These are phyloP conservation scores for Metopolophium dirhodum DNA, from an alignment of 1,140 invertebrate species.

Conservation along the genomic window DNA sequence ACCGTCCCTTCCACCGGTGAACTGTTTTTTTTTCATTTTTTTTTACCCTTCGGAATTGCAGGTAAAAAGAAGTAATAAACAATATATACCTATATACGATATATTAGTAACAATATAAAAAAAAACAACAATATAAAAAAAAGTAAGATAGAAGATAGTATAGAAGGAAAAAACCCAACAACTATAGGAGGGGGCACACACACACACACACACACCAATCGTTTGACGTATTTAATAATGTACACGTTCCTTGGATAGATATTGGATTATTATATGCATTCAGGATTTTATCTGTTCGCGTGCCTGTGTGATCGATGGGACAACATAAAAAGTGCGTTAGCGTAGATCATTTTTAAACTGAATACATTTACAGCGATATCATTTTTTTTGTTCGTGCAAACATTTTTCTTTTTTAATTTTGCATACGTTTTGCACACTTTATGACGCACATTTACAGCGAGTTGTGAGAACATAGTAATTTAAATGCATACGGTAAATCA, in stretches of 20 bases:
- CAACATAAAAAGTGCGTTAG: background rate
- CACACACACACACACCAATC: constrained; percentile 42
- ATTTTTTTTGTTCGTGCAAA: background rate
- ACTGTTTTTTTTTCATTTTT: constrained; percentile 32
- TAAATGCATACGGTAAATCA: background rate
- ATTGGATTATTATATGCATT: constrained; percentile 30
- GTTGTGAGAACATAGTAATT: background rate
- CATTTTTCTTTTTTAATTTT: background rate
- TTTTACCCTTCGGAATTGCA: constrained; percentile 49
- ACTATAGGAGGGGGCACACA: constrained; percentile 28
- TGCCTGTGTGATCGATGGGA: constrained; percentile 36
- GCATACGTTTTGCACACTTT: background rate
- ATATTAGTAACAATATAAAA: background rate
- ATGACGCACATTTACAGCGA: background rate
- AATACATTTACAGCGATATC: constrained; percentile 15
- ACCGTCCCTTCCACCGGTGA: constrained; percentile 50
- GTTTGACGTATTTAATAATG: constrained; percentile 32
- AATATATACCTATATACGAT: constrained; percentile 3
- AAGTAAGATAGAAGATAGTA: background rate
- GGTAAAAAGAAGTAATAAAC: constrained; percentile 26
- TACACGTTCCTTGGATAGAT: constrained; percentile 32
- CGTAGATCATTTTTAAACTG: constrained; percentile 19
- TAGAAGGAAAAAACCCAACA: background rate
- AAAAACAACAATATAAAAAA: background rate
- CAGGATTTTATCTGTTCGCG: constrained; percentile 29